phyloP scores from a whole-genome alignment of 2,888 invertebrate genomes.

The Nomada goodeniana region DNA sequence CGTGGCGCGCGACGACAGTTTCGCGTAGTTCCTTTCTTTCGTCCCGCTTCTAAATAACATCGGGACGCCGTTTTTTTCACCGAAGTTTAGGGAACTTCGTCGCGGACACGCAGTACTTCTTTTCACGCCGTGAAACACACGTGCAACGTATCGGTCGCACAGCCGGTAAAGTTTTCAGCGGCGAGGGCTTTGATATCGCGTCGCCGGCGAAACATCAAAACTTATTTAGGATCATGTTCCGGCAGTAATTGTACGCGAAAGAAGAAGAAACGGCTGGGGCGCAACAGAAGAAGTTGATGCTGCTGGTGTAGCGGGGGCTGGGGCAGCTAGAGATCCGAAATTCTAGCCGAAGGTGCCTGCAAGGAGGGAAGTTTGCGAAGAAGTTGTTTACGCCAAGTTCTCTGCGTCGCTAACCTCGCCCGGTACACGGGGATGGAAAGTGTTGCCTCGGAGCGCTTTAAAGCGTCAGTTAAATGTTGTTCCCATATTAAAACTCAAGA shows the following conservation, averaged over 20 bases:
- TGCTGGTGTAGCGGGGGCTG: conserved; percentile 23
- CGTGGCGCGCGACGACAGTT: too few relatives aligned
- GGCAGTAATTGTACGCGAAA: conserved; percentile 52
- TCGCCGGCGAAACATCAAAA: conserved; percentile 48
- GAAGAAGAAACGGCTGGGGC: conserved; percentile 61
- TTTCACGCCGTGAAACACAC: neutral
- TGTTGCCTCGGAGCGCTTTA: conserved; percentile 70
- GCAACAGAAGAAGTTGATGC: conserved; percentile 64
- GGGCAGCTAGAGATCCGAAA: conserved; percentile 72
- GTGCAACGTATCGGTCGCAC: neutral
- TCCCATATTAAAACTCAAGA: conserved; percentile 72
- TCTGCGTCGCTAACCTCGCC: conserved; percentile 61
- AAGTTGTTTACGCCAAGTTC: conserved; percentile 75
- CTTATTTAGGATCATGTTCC: conserved; percentile 62
- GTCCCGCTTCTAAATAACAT: neutral
- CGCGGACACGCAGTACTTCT: neutral
- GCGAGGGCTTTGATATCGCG: conserved; percentile 13
- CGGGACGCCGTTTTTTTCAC: neutral
- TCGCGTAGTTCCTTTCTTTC: neutral
- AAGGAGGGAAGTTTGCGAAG: conserved; percentile 74
- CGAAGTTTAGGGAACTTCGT: neutral
- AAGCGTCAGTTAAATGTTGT: conserved; percentile 74
- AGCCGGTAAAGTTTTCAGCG: conserved; percentile 33
- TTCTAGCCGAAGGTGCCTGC: conserved; percentile 73
- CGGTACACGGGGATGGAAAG: conserved; percentile 53